A percentile compares a stretch with the other conserved stretches of the same genome.
Evolutionary conservation across 2,113 vertebrate species (phyloP).

Genomic region (Rana temporaria): DNA sequence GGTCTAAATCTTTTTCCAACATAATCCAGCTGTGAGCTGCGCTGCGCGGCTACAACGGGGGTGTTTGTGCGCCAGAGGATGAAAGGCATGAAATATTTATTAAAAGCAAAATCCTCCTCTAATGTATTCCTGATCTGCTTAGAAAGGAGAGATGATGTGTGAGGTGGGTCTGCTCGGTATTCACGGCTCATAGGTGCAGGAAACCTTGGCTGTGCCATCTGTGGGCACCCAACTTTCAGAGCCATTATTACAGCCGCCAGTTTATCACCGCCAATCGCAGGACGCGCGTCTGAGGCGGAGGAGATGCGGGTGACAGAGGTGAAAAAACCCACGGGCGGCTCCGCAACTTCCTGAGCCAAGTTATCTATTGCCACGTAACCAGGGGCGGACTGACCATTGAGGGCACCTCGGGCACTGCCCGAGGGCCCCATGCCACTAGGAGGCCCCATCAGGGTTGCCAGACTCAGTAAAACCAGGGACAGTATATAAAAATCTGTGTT

Average conservation of each 20-base stretch:
- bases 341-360: too few relatives aligned
- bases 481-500: too few relatives aligned
- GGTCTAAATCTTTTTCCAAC: conserved; percentile 58
- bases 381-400: too few relatives aligned
- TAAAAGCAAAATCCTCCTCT: conserved; percentile 58
- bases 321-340: background rate
- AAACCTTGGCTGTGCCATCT: conserved; percentile 51
- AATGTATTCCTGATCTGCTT: conserved; percentile 58
- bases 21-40: conserved; percentile 57
- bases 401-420: too few relatives aligned
- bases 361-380: too few relatives aligned
- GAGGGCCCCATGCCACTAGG: too few relatives aligned
- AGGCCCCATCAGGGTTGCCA: too few relatives aligned
- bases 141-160: conserved; percentile 35
- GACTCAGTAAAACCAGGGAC: too few relatives aligned
- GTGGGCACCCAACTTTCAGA: conserved; percentile 12
- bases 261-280: conserved; percentile 39
- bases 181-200: conserved; percentile 55
- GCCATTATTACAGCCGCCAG: conserved; percentile 22
- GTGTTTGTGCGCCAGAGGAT: conserved; percentile 57
- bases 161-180: conserved; percentile 53
- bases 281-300: background rate
- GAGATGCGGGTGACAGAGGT: background rate
- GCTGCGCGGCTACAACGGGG: conserved; percentile 47
- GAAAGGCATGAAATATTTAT: conserved; percentile 59